A percentile compares a stretch with the other conserved stretches of the same genome.
phyloP scores from a whole-genome alignment of 2,888 invertebrate genomes.

The Mesorhabditis spiculigera region DNA sequence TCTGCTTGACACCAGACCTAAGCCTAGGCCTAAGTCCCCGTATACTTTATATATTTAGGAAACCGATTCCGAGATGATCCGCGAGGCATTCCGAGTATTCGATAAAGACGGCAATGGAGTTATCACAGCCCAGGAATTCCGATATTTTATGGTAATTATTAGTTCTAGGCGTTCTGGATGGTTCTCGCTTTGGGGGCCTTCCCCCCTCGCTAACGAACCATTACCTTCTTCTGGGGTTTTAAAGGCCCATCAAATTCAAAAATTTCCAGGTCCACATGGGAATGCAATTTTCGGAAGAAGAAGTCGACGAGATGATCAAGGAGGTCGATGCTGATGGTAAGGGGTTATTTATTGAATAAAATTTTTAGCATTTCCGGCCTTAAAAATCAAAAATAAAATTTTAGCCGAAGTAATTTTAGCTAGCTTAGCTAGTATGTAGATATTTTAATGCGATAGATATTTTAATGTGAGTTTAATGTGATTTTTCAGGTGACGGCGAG shows the following conservation, averaged over 20 bases:
- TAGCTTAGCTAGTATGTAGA: too few species aligned
- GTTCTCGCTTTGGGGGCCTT: slow-evolving; percentile 57
- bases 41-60: slow-evolving; percentile 34
- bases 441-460: too few species aligned
- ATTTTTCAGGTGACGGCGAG: slow-evolving; percentile 41
- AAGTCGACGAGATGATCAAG: slow-evolving; percentile 57
- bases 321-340: slow-evolving; percentile 49
- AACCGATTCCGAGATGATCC: slow-evolving; percentile 56
- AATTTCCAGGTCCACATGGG: slow-evolving; percentile 50
- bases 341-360: neutral
- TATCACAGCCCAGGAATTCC: slow-evolving; percentile 55
- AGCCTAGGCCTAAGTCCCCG: too few species aligned
- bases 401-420: too few species aligned
- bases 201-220: too few species aligned
- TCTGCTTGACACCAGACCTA: too few species aligned
- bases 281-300: slow-evolving; percentile 58
- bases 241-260: neutral
- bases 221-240: neutral
- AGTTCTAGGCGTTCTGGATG: slow-evolving; percentile 55
- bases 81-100: slow-evolving; percentile 57
- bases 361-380: too few species aligned
- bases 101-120: slow-evolving; percentile 56
- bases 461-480: too few species aligned
- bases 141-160: slow-evolving; percentile 49
- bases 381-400: too few species aligned